These are phyloP conservation scores for Formica selysi DNA, from an alignment of 1,140 invertebrate genomes.

Conservation along the genomic window DNA sequence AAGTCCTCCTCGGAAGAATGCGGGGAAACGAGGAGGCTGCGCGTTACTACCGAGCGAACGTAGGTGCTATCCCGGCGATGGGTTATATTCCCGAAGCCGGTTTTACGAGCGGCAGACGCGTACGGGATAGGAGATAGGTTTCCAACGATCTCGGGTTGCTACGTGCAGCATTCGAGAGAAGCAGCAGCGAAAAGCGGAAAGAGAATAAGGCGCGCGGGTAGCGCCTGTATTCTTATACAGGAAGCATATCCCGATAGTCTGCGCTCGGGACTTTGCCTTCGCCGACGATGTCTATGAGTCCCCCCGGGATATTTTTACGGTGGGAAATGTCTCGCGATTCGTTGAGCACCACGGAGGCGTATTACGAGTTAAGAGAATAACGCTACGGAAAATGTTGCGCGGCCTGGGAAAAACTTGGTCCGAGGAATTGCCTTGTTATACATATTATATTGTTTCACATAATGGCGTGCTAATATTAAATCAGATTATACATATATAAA, in stretches of 20 bases:
- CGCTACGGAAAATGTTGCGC: not conserved
- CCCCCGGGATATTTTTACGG: slow-evolving; percentile 42
- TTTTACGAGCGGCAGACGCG: slow-evolving; percentile 73
- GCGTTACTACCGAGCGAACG: slow-evolving; percentile 70
- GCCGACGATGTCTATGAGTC: slow-evolving; percentile 21
- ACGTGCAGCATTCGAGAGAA: slow-evolving; percentile 39
- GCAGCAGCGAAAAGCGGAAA: slow-evolving; percentile 4
- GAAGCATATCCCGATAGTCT: slow-evolving; percentile 29
- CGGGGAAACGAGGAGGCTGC: slow-evolving; percentile 46
- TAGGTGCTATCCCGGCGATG: slow-evolving; percentile 73
- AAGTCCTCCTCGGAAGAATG: slow-evolving; percentile 31
- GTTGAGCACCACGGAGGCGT: slow-evolving; percentile 50
- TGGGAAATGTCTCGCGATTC: slow-evolving; percentile 48
- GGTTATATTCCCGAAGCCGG: slow-evolving; percentile 74
- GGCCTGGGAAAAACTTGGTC: not conserved
- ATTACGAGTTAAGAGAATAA: slow-evolving; percentile 36
- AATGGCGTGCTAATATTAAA: not conserved
- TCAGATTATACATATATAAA: not conserved
- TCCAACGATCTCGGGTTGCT: slow-evolving; percentile 64
- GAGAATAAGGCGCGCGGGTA: slow-evolving; percentile 47
- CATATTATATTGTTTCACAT: not conserved
- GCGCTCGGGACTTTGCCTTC: slow-evolving; percentile 41
- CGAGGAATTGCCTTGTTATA: not conserved
- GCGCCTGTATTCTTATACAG: slow-evolving; percentile 1
- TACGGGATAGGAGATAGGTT: slow-evolving; percentile 66